phyloP scores from a whole-genome alignment of 2,797 vertebrate species.

The Trachops cirrhosus region DNA sequence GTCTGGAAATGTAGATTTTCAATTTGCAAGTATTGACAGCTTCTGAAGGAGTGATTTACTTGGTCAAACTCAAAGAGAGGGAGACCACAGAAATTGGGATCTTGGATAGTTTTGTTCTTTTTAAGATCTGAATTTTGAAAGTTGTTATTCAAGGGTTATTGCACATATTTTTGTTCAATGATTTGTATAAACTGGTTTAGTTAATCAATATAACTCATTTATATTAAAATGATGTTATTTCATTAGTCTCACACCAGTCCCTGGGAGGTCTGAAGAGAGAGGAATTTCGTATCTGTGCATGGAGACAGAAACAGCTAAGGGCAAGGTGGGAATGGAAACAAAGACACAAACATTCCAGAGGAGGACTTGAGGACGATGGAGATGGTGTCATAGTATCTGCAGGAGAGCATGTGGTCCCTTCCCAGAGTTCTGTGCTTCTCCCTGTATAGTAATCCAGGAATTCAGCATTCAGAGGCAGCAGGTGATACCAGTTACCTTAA shows the following conservation, averaged over 20 bases:
- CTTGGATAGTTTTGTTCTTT: neutral
- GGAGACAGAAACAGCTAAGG: neutral
- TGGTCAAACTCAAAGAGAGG: neutral
- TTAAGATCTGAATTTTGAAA: slow-evolving; percentile 37
- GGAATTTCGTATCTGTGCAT: neutral
- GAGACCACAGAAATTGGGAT: neutral
- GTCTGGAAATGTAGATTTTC: slow-evolving; percentile 7
- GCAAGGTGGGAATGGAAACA: neutral
- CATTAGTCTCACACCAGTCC: neutral
- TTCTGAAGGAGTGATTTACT: neutral
- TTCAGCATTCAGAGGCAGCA: neutral
- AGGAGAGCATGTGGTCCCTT: neutral
- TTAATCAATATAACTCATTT: slow-evolving; percentile 38
- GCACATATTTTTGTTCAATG: neutral
- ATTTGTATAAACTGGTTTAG: slow-evolving; percentile 9
- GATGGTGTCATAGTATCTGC: neutral
- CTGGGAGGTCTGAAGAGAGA: neutral
- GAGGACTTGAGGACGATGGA: neutral
- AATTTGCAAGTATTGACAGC: neutral
- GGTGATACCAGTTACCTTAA: neutral
- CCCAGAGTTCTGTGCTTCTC: neutral
- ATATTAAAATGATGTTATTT: slow-evolving; percentile 33
- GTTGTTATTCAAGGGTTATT: neutral
- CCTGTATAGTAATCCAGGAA: neutral
- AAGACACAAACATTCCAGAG: neutral